phyloP scores from a whole-genome alignment of 2,113 vertebrate species.

The Dermatemys mawii region DNA sequence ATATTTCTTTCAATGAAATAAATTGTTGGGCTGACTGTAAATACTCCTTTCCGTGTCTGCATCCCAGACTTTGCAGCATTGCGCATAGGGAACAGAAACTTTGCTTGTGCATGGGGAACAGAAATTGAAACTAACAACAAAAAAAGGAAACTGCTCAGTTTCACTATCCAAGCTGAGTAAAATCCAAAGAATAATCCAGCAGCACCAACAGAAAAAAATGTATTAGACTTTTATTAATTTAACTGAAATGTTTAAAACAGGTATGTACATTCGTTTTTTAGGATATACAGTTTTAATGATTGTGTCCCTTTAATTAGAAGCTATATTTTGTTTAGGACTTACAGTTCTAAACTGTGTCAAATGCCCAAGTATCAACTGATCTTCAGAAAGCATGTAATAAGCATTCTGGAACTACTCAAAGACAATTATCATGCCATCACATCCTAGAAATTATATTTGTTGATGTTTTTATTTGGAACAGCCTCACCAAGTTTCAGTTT shows the following conservation, averaged over 20 bases:
- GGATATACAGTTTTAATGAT: neutral
- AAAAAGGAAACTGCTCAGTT: neutral
- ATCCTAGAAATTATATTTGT: conserved; percentile 18
- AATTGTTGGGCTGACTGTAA: neutral
- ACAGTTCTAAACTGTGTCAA: neutral
- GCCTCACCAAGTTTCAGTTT: neutral
- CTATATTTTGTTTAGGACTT: neutral
- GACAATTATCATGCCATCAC: neutral
- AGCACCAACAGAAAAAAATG: neutral
- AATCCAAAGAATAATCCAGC: neutral
- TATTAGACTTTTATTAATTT: neutral
- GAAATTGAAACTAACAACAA: neutral
- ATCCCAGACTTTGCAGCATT: neutral
- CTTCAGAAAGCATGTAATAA: neutral
- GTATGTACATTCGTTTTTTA: neutral
- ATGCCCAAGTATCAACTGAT: neutral
- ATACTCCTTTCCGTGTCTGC: neutral
- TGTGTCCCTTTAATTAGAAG: neutral
- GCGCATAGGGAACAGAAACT: neutral
- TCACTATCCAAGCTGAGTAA: neutral
- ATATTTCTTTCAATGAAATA: neutral
- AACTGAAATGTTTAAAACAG: no score
- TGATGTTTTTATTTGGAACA: conserved; percentile 13
- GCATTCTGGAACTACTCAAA: neutral
- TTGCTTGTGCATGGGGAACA: neutral